Conservation (phyloP, 2,113 vertebrate species). For the Vulpes vulpes region DNA sequence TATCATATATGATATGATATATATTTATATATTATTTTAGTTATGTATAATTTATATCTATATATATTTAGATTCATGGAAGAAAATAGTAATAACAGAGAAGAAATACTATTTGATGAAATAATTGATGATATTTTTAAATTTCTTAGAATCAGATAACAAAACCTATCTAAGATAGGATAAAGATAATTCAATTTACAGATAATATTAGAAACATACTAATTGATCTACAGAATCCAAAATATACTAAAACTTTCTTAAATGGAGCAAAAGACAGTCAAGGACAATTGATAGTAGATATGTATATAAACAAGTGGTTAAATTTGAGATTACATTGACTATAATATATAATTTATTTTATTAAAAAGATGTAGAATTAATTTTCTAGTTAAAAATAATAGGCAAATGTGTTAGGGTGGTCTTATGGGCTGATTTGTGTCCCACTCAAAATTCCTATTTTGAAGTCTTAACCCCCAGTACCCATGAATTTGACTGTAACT, state of each 20-base stretch:
- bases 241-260: background rate
- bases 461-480: background rate
- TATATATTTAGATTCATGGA: background rate
- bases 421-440: background rate
- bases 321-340: background rate
- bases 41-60: background rate
- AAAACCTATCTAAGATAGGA: background rate
- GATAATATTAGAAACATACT: background rate
- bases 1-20: too few species aligned
- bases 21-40: too few species aligned
- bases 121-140: background rate
- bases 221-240: background rate
- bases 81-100: background rate
- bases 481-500: background rate
- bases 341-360: background rate
- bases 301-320: background rate
- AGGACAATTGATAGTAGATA: background rate
- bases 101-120: background rate
- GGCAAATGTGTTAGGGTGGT: background rate
- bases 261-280: background rate
- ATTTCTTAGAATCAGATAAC: background rate
- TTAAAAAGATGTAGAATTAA: background rate
- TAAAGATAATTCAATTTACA: background rate
- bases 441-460: background rate
- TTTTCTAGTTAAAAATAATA: background rate